Evolutionary conservation across 2,113 vertebrate genomes (phyloP).

Genomic region (Synchiropus splendidus): DNA sequence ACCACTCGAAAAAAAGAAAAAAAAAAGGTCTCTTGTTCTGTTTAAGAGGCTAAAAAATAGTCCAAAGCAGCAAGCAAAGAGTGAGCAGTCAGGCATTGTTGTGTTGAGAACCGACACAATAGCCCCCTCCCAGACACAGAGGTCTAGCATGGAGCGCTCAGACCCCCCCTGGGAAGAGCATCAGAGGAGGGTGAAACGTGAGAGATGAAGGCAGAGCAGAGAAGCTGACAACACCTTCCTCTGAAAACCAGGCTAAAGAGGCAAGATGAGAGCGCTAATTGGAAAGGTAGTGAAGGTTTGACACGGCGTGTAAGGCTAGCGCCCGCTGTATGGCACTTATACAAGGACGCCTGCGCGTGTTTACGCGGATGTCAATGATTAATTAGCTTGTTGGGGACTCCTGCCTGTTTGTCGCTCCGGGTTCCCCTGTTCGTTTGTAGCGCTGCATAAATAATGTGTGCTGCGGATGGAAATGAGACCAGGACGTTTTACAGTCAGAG

Average conservation of each 20-base stretch:
- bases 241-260: constrained; percentile 42
- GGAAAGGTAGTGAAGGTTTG: constrained; percentile 22
- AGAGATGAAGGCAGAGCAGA: constrained; percentile 37
- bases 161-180: constrained; percentile 35
- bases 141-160: constrained; percentile 37
- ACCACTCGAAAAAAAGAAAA: constrained; percentile 13
- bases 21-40: no score
- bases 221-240: constrained; percentile 40
- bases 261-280: constrained; percentile 44
- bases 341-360: constrained; percentile 5
- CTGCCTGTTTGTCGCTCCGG: constrained; percentile 28
- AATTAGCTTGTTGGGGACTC: constrained; percentile 39
- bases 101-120: constrained; percentile 35
- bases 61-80: constrained; percentile 10
- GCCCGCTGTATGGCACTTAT: background rate
- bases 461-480: constrained; percentile 10
- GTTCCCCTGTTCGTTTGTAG: constrained; percentile 42
- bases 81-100: constrained; percentile 22
- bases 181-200: constrained; percentile 39
- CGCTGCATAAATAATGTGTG: constrained; percentile 43
- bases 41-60: constrained; percentile 15
- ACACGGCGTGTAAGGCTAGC: constrained; percentile 11
- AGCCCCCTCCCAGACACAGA: constrained; percentile 17
- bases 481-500: constrained; percentile 17
- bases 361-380: constrained; percentile 31